phyloP scores from a whole-genome alignment of 2,797 vertebrate genomes.

The Protosalanx chinensis region DNA sequence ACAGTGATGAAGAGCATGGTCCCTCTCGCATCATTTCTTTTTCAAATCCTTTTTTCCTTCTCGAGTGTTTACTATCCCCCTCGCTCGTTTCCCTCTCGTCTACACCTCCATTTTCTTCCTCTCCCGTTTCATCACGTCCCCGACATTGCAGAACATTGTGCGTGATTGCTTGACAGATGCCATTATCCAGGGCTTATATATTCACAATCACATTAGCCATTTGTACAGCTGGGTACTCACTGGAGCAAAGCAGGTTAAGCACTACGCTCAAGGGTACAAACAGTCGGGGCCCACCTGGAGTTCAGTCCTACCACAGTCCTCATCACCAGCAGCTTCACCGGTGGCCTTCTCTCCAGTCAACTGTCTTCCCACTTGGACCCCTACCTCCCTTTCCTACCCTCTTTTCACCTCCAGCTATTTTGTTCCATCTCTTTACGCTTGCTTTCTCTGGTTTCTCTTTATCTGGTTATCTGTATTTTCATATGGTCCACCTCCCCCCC shows the following conservation, averaged over 20 bases:
- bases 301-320: conserved; percentile 43
- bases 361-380: not conserved
- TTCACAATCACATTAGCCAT: conserved; percentile 72
- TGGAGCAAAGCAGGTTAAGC: conserved; percentile 70
- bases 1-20: no score
- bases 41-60: conserved; percentile 44
- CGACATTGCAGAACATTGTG: conserved; percentile 60
- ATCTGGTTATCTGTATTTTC: not conserved
- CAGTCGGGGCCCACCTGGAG: conserved; percentile 64
- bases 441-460: conserved; percentile 10
- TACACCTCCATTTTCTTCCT: conserved; percentile 11
- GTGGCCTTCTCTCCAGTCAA: conserved; percentile 27
- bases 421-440: conserved; percentile 33
- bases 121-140: conserved; percentile 48
- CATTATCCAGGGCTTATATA: conserved; percentile 70
- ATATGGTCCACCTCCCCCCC: not conserved
- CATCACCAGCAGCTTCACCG: conserved; percentile 36
- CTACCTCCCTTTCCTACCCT: not conserved
- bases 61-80: conserved; percentile 47
- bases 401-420: not conserved
- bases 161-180: conserved; percentile 72
- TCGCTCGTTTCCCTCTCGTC: conserved; percentile 38
- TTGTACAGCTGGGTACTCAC: conserved; percentile 68
- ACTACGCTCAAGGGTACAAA: conserved; percentile 59
- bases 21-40: conserved; percentile 9